A percentile compares a stretch with the other conserved stretches of the same genome.
Evolutionary conservation across 1,140 invertebrate species (phyloP).

Genomic region (Solenopsis invicta): DNA sequence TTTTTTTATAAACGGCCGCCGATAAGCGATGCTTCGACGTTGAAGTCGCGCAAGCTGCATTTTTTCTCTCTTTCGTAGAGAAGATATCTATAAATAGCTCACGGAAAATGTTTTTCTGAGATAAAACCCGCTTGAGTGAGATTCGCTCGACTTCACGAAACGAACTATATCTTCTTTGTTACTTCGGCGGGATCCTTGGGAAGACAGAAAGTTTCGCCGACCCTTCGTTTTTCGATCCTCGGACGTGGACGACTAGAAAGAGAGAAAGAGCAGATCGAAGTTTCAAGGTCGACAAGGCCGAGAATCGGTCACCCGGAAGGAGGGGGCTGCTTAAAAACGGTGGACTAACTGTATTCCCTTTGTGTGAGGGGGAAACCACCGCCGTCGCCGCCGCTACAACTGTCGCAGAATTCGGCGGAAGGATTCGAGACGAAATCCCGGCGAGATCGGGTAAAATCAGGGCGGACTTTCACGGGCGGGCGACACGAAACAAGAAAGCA

Average conservation of each 20-base stretch:
- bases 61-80: not conserved
- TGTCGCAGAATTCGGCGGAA: not conserved
- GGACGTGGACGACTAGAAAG: not conserved
- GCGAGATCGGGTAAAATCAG: slow-evolving; percentile 40
- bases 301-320: not conserved
- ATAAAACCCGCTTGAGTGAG: not conserved
- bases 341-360: slow-evolving; percentile 7
- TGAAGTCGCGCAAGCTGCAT: not conserved
- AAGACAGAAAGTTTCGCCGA: slow-evolving; percentile 20
- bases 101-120: not conserved
- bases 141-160: not conserved
- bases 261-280: slow-evolving; percentile 35
- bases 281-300: slow-evolving; percentile 45
- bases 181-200: not conserved
- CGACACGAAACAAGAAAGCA: slow-evolving; percentile 29
- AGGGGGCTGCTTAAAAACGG: not conserved
- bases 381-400: not conserved
- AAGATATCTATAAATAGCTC: not conserved
- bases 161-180: not conserved
- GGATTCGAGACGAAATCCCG: slow-evolving; percentile 8
- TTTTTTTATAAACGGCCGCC: not conserved
- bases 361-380: slow-evolving; percentile 11
- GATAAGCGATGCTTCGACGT: not conserved
- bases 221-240: slow-evolving; percentile 10
- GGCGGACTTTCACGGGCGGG: slow-evolving; percentile 36